Base-by-base conservation (phyloP, 2,797 vertebrate genomes). In the Dallia pectoralis region DNA sequence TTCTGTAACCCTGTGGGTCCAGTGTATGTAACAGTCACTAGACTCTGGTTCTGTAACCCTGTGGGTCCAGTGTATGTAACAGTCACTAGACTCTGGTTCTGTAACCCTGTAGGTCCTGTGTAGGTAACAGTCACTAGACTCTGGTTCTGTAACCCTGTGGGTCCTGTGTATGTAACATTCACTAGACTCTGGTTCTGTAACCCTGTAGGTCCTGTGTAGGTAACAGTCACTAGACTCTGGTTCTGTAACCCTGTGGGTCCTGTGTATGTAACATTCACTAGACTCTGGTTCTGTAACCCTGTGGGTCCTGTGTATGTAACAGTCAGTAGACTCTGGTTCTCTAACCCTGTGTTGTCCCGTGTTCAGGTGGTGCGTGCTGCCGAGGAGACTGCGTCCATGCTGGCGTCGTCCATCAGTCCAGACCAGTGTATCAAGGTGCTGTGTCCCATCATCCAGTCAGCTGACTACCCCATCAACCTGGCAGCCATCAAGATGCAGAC, bases 401-500 rank as follows among this genome's bases (percentile, higher is more conserved):
- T 99, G 89, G 96, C 97, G 0, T 91, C 93, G 79, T 98, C 97
- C 63, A 99, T 99, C 90, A 97, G 94, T 82, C 95, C 97, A 0
- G 97, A 99, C 79, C 97, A 99, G 91, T 98, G 96, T 80, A 95
- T 98, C 88, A 98, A 98, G 91, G 96, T 99, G 77, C 89, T 99
- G 72, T 98, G 97, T 89, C 97, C 97, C 74, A 98, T 99, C 87
- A 96, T 99, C 87, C 97, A 98, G 85, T 97, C 97, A 3, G 97
- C 97, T 61, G 97, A 99, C 85, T 98, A 98, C 83, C 97, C 97
- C 74, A 97, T 98, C 82, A 98, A 99, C 86, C 89, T 99, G 81
- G 97, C 97, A 68, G 97, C 97, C 83, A 98, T 99, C 86, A 98
- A 99, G 91, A 98, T 98, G 97, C 96, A 98, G 88, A 97, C 95